Percentiles rank a stretch among this genome's conserved stretches.
Evolutionary conservation across 2,888 invertebrate species (phyloP).

Genomic region (Escarpia spicata): DNA sequence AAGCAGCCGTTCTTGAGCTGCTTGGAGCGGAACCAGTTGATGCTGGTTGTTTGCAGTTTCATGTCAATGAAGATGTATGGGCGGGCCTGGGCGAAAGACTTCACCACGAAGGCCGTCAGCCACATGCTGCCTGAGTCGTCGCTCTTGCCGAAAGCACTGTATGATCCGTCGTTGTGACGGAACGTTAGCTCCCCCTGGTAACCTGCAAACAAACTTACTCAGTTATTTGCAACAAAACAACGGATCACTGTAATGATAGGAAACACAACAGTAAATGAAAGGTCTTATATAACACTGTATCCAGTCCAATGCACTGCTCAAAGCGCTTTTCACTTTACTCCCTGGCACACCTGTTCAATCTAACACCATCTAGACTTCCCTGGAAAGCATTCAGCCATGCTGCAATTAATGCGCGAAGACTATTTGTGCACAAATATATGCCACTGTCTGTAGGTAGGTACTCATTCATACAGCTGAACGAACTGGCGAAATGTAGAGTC

Average conservation of each 20-base stretch:
- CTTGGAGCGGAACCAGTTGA: slow-evolving; percentile 60
- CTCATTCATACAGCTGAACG: no score
- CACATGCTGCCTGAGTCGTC: slow-evolving; percentile 57
- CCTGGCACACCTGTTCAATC: no score
- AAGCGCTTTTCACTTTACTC: no score
- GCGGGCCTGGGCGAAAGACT: slow-evolving; percentile 74
- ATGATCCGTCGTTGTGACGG: slow-evolving; percentile 18
- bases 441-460: no score
- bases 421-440: no score
- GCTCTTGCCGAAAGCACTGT: slow-evolving; percentile 45
- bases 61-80: slow-evolving; percentile 70
- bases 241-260: not conserved
- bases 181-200: slow-evolving; percentile 1
- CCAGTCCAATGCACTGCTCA: not conserved
- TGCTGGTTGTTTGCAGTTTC: slow-evolving; percentile 57
- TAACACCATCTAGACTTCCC: no score
- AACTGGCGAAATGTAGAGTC: no score
- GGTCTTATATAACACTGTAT: not conserved
- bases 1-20: slow-evolving; percentile 84
- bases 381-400: no score
- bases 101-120: slow-evolving; percentile 80
- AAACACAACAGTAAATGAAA: not conserved
- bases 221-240: not conserved
- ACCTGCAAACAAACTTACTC: not conserved
- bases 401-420: no score